Evolutionary conservation across 2,113 vertebrate species (phyloP).

Genomic region (Gnathonemus echidnorhynchus): DNA sequence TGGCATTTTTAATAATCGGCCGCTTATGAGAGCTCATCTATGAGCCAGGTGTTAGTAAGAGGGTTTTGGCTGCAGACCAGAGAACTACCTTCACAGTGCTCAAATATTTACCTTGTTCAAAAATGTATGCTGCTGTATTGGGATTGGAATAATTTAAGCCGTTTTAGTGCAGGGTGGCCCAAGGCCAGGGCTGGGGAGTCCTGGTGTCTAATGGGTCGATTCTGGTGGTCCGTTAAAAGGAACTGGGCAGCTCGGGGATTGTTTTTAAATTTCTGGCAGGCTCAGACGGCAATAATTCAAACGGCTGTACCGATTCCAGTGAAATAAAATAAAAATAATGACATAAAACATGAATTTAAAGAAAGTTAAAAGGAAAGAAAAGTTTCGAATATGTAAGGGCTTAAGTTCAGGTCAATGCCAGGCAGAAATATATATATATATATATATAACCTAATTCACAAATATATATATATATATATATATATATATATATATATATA

Average conservation of each 20-base stretch:
- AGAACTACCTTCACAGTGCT: conserved; percentile 57
- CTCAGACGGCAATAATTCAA: conserved; percentile 37
- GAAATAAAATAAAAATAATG: conserved; percentile 22
- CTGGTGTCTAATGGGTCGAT: conserved; percentile 46
- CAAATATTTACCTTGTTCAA: conserved; percentile 68
- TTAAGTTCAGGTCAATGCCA: conserved; percentile 5
- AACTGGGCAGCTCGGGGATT: conserved; percentile 44
- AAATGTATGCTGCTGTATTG: conserved; percentile 57
- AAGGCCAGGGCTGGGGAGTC: conserved; percentile 42
- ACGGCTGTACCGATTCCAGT: conserved; percentile 17
- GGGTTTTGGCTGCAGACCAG: conserved; percentile 54
- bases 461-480: too few species aligned
- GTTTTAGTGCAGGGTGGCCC: conserved; percentile 60
- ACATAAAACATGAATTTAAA: conserved; percentile 15
- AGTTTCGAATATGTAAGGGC: conserved; percentile 6
- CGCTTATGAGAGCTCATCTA: conserved; percentile 52
- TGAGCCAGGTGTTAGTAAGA: conserved; percentile 47
- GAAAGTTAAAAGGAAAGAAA: conserved; percentile 11
- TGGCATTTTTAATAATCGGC: conserved; percentile 46
- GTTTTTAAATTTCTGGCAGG: conserved; percentile 51
- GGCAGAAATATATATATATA: not conserved
- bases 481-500: too few species aligned
- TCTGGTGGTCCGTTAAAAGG: conserved; percentile 57
- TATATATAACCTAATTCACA: too few species aligned
- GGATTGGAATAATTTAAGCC: conserved; percentile 56